These are phyloP conservation scores for Crossaster papposus DNA, from an alignment of 53 echinoderm and acorn worm genomes.

Conservation along the genomic window DNA sequence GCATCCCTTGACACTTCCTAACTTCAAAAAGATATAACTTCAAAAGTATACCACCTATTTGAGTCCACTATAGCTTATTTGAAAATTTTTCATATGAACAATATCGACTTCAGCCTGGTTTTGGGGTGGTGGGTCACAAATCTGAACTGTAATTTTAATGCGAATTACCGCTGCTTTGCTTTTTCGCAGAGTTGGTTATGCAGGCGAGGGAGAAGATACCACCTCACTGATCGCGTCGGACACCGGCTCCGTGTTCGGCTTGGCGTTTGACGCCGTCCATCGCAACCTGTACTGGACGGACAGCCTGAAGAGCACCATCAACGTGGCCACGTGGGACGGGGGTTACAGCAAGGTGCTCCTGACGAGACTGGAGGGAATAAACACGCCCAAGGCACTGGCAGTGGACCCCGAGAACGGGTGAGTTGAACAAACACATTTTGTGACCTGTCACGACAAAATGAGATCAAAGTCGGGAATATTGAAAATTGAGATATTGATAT, in stretches of 20 bases:
- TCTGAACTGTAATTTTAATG: no score
- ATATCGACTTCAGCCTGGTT: no score
- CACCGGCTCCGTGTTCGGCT: not conserved
- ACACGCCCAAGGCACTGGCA: constrained; percentile 20
- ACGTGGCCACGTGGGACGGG: constrained; percentile 45
- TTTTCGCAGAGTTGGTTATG: constrained; percentile 22
- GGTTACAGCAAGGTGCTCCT: constrained; percentile 33
- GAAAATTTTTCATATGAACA: no score
- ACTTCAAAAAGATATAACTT: no score
- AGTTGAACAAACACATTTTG: not conserved
- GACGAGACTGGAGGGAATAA: not conserved
- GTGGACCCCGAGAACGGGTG: constrained; percentile 49
- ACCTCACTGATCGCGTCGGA: not conserved
- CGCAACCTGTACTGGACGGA: constrained; percentile 62
- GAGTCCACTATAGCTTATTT: no score
- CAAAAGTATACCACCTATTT: no score
- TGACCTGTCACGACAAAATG: no score
- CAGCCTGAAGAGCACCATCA: constrained; percentile 18
- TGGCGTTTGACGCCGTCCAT: constrained; percentile 44
- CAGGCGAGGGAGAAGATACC: constrained; percentile 1
- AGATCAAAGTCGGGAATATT: no score
- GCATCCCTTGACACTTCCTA: no score
- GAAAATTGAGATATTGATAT: no score
- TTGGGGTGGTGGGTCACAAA: no score
- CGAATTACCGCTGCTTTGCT: not conserved